Base-by-base conservation (phyloP, 1,140 invertebrate species). In the Orius insidiosus region DNA sequence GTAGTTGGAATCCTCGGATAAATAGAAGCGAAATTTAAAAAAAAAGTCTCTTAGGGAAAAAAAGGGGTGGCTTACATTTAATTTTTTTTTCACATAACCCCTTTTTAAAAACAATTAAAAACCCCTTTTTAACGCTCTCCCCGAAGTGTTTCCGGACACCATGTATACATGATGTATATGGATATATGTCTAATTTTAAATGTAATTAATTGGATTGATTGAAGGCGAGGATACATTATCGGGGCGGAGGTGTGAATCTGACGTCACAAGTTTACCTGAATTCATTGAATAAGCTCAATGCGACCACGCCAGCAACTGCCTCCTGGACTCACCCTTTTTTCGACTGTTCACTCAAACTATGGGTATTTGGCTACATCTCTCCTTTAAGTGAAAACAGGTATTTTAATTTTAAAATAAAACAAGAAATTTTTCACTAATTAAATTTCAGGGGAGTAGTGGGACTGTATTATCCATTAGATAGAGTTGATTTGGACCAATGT, bases 401-500 rank as follows among this genome's bases (percentile, higher is more conserved):
- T n/a, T 14, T 5, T 19, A 10, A 16, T 19, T n/a, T 11, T 14
- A 3, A 32, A 19, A 10, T 18, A 31, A 5, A 45, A 24, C 41
- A 14, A 43, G 41, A 18, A 45, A 3, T 45, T 2, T 13, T 33
- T 32, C 30, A 19, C 5, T 7, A 2, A 39, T 6, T 36, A 3
- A 16, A 30, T 48, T 52, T 11, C 48, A 54, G 53, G 34, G 46
- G 44, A n/a, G 55, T 50, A 33, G 54, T 57, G 2, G 62, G 53
- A 0, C 40, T 64, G 9, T 62, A 63, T 45, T 52, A 60, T 16
- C 49, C 53, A 2, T 33, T 54, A 31, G 50, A 54, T 33, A 30
- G 38, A 14, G 50, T 63, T 15, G 52, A 55, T 11, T 41, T 64
- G 41, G 58, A 66, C 53, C 62, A 62, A 47, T 66, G 64, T 52